Base-by-base conservation (phyloP, 2,113 vertebrate species). In the Cyanistes caeruleus region DNA sequence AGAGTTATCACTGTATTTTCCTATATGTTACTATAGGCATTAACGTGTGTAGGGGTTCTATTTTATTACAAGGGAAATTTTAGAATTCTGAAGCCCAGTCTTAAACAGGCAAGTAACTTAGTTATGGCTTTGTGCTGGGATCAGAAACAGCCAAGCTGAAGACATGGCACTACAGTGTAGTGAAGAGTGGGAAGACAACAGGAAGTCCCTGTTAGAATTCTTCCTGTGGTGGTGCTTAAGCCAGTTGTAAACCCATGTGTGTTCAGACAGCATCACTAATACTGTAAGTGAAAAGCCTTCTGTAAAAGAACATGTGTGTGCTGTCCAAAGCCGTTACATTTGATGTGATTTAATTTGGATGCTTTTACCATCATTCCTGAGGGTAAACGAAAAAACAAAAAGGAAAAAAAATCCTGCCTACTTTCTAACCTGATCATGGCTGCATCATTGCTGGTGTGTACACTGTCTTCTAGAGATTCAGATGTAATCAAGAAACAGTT, bases 131-230 rank as follows among this genome's bases (percentile, higher is more conserved):
- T 41, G 44, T n/a, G 35, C 33, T 80, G 0, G 7, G 16, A 48
- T 89, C 19, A 92, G 59, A 68, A 91, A 27, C 15, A 59, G 22
- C 13, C 3, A 30, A 77, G 20, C n/a, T 84, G n/a, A n/a, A 58
- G 0, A 4, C 10, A 3, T 0, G 7, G 17, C 18, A 10, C 17
- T 73, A 17, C 74, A 60, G 13, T 5, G 2, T 43, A 18, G 55
- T 9, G 43, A 77, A 37, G 51, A 74, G 15, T 27, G 19, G 24
- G n/a, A n/a, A 52, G 46, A 51, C 60, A 56, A 15, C 7, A 18
- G 49, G 39, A 80, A 52, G 11, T 37, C 30, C 41, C 23, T 60
- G 1, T 43, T 37, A 41, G 17, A 59, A n/a, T 60, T 77, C 14
- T 27, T 30, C 25, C 17, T 51, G 35, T 69, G 25, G 6, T 73